Conservation (phyloP, 2,797 vertebrate species). For the Gila robusta region DNA sequence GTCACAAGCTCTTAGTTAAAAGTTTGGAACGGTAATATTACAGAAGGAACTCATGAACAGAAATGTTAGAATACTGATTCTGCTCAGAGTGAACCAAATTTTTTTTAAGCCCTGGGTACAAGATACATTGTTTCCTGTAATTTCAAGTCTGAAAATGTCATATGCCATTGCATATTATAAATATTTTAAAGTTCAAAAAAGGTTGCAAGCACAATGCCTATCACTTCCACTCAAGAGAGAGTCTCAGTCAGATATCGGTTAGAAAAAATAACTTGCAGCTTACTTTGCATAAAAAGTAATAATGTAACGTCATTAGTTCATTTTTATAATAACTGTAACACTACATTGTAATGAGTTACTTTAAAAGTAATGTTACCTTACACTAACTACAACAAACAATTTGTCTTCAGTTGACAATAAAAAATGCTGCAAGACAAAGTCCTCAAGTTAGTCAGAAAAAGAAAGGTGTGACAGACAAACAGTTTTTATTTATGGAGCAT, state of each 20-base stretch:
- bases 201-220: neutral
- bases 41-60: too few relatives aligned
- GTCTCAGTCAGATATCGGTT: neutral
- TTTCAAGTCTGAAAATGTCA: too few relatives aligned
- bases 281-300: neutral
- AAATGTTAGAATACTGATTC: too few relatives aligned
- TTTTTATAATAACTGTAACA: neutral
- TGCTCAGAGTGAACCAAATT: too few relatives aligned
- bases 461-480: neutral
- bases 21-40: too few relatives aligned
- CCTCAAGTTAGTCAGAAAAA: neutral
- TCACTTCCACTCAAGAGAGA: neutral
- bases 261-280: neutral
- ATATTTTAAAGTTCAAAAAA: neutral
- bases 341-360: neutral
- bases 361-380: neutral
- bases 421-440: neutral
- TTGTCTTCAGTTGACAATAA: neutral
- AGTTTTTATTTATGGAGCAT: neutral
- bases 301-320: neutral
- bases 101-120: too few relatives aligned
- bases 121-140: neutral
- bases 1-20: too few relatives aligned
- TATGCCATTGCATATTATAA: neutral
- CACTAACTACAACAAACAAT: neutral